phyloP scores from a whole-genome alignment of 2,797 vertebrate species.

The Eulemur albifrons region DNA sequence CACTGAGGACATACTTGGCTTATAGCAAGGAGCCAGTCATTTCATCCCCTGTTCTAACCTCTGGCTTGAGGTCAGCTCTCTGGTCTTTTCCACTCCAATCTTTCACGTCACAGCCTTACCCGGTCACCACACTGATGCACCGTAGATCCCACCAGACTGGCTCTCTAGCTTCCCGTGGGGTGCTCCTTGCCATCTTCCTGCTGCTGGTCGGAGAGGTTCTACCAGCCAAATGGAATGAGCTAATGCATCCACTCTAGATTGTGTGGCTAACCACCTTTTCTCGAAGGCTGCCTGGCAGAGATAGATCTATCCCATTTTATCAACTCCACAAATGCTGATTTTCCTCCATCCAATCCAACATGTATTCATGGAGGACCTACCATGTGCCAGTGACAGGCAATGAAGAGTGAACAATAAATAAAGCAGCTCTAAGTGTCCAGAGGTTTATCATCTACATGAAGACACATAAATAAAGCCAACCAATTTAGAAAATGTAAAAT shows the following conservation, averaged over 20 bases:
- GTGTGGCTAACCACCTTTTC: fast-evolving
- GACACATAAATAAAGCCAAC: background rate
- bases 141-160: too few relatives aligned
- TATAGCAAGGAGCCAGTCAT: background rate
- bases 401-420: background rate
- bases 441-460: background rate
- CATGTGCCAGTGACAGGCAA: too few relatives aligned
- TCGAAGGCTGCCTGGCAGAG: background rate
- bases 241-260: too few relatives aligned
- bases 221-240: background rate
- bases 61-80: background rate
- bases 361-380: background rate
- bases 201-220: fast-evolving
- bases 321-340: background rate
- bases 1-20: background rate
- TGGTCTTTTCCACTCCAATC: background rate
- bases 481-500: background rate
- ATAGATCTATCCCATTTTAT: background rate
- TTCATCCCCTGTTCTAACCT: background rate
- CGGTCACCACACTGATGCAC: background rate
- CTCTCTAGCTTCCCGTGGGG: background rate
- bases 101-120: background rate
- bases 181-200: background rate
- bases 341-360: background rate
- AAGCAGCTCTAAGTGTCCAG: background rate